Evolutionary conservation across 2,113 vertebrate genomes (phyloP), one percentile per base, ranked within the genome.

Genomic region (Pheucticus melanocephalus): DNA sequence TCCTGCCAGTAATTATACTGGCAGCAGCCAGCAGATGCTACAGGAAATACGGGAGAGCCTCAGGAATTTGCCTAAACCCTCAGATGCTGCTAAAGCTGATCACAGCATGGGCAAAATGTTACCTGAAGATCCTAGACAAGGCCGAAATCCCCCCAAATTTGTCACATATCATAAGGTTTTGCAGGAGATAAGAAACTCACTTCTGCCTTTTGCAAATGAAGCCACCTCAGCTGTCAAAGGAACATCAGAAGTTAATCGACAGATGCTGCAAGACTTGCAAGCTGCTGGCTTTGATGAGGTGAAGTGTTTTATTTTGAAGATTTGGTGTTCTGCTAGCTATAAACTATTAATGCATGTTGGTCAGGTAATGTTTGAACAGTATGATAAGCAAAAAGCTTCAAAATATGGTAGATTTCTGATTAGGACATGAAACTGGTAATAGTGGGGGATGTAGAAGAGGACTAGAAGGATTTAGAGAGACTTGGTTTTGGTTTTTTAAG

Each of bases 1-100:
- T 97, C 99, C 99, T 89, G 98, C 99, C 94, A 99, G 99, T 98
- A 99, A 98, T 95, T 99, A 99, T 97, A 98, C 98, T 93, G 99
- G 98, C 98, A 99, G 98, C 97, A 99, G 99, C 94, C 98, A 99
- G 86, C 99, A 99, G 71, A 99, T 99, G 99, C 98, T 99, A 96
- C 99, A 99, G 97, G 99, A 99, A 98, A 99, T 99, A 96, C 96
- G 99, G 40, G 99, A 99, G 95, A 99, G 99, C 91, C 98, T 99
- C 92, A 98, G 99, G 71, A 99, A 99, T 97, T 97, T 99, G 86
- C 98, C 99, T 39, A 99, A 98, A 95, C 98, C 99, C 53, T 99
- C 99, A 0, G 99, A 99, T 95, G 98, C 98, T 66, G 95, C 98
- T 66, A 99, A 99, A 94, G 96, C 87, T 82, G 99, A 99, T 71